Percentiles rank a stretch among this genome's conserved stretches.
Evolutionary conservation across 2,113 vertebrate genomes (phyloP).

Genomic region (Barnardius zonarius): DNA sequence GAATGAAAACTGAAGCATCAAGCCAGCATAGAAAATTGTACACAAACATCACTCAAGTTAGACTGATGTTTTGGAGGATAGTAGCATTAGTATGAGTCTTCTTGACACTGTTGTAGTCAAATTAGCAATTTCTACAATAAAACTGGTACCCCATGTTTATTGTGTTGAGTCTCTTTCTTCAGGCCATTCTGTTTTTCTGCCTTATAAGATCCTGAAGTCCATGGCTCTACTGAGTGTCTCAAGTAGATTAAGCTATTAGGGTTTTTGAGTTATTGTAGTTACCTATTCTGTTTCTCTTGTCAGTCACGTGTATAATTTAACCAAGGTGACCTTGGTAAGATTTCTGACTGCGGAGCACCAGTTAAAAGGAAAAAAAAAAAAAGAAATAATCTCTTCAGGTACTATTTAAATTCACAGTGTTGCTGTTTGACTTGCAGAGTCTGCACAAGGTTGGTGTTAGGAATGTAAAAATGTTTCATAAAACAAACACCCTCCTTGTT

Average conservation of each 20-base stretch:
- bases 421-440: background rate
- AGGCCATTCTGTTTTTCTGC: background rate
- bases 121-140: slow-evolving; percentile 4
- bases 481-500: background rate
- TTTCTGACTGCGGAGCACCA: background rate
- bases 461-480: background rate
- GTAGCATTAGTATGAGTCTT: background rate
- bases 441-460: background rate
- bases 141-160: background rate
- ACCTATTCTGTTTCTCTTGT: background rate
- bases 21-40: background rate
- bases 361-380: background rate
- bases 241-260: background rate
- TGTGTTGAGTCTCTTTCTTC: background rate
- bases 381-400: background rate
- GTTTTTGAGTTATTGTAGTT: background rate
- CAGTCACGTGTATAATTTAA: background rate
- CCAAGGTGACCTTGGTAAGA: background rate
- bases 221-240: background rate
- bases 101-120: background rate
- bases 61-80: background rate
- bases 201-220: background rate
- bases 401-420: background rate
- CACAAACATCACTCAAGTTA: background rate
- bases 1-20: background rate